Evolutionary conservation across 1,140 invertebrate species (phyloP), one percentile per base, ranked within the genome.

Genomic region (Aplysia californica): DNA sequence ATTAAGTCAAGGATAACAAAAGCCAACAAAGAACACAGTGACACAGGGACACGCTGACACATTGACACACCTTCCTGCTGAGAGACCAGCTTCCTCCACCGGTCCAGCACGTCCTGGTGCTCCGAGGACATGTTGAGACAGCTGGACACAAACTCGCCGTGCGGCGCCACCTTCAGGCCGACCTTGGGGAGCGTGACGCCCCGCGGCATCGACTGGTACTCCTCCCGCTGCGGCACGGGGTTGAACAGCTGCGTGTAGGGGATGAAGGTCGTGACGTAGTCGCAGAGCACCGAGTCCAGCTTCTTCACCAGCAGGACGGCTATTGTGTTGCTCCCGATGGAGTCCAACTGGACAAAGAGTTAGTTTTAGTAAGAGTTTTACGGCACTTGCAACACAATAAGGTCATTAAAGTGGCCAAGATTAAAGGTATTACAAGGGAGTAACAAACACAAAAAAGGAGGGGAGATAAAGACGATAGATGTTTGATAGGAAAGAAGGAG

Each of bases 181-280:
- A 65, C n/a, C 38, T 75, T 75, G 1, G 41, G 31, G 59, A 75
- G 41, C 15, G 72, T 75, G 10, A 75, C 39, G 20, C 72, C 72
- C 36, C 39, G 41, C 10, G 31, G 35, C 3, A 26, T n/a, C 2
- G 23, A 20, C 18, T 23, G 38, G 3, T 75, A 58, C 1, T 35
- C 15, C 10, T 75, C 61, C 21, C 59, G n/a, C 1, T 15, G 15
- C 1, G 58, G 61, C 20, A 15, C 3, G 26, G 72, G 38, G n/a
- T 38, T 50, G 35, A 75, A 75, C 1, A 75, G 38, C 61, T 75
- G 59, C 3, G 72, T 65, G 41, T 65, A 75, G 5, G 72, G 72
- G 23, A 66, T 65, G 21, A 75, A 66, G 29, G 29, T 65, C 33
- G 72, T 66, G 26, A 75, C 41, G n/a, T 65, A 75, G 61, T 75